Base-by-base conservation (phyloP, 2,888 invertebrate genomes). In the Lithodes maja region DNA sequence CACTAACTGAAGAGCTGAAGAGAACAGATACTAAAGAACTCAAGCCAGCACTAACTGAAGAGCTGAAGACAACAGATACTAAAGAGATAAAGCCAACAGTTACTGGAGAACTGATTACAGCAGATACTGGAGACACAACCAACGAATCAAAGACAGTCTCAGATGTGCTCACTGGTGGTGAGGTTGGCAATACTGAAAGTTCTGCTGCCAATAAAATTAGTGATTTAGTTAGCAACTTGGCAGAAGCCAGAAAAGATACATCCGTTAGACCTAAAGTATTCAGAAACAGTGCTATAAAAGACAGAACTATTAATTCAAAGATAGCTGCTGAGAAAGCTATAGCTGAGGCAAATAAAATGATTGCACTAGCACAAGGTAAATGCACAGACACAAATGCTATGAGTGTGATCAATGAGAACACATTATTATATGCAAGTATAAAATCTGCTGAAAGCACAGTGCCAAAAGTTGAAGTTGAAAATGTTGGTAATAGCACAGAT, bases 331-430 rank as follows among this genome's bases (percentile, higher is more conserved):
- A 71, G 15, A 15, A n/a, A 61, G 33, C 7, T 61, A 33, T 9
- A 0, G 33, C 17, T 61, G 17, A 61, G 15, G 80, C 78, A 17
- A 80, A 5, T 61, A 52, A 50, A 82, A 68, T 49, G 50, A 17
- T n/a, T 17, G 12, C 5, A 49, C 75, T 49, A 75, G n/a, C 49
- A 5, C 17, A 75, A 12, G 75, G n/a, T 12, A 75, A 75, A 75
- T 12, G 9, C n/a, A 5, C 49, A 49, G 17, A 12, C 17, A 75
- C 5, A 12, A 75, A 15, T 75, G n/a, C 75, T 75, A 7, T 33
- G n/a, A 75, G n/a, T 12, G n/a, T 75, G n/a, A 33, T n/a, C 49
- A 75, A 15, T 75, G 75, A 75, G 75, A 75, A 49, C n/a, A 33
- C 75, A 75, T 75, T 15, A 75, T 5, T 75, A 52, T 5, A 61